phyloP scores from a whole-genome alignment of 2,797 vertebrate genomes.

The Coccyzus lansbergi region DNA sequence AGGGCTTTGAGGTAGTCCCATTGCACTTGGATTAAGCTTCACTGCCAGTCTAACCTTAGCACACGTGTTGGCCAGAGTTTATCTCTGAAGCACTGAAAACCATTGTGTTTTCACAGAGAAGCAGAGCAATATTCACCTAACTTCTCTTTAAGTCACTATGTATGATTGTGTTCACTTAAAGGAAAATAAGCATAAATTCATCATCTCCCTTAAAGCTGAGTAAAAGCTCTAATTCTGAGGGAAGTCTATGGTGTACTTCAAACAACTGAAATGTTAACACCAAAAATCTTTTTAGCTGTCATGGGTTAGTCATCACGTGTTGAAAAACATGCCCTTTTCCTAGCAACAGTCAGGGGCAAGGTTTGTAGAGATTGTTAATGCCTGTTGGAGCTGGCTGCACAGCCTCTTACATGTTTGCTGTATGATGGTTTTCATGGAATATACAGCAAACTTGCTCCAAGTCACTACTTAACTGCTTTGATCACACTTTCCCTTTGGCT shows the following conservation, averaged over 20 bases:
- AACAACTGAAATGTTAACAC: not conserved
- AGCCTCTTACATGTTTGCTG: not conserved
- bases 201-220: not conserved
- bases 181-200: not conserved
- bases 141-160: not conserved
- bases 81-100: not conserved
- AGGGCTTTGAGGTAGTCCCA: not conserved
- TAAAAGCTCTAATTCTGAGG: not conserved
- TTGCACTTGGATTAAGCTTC: not conserved
- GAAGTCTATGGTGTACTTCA: not conserved
- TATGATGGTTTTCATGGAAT: not conserved
- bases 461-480: not conserved
- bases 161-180: not conserved
- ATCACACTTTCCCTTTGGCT: not conserved
- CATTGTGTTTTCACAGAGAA: not conserved
- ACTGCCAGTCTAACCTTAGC: not conserved
- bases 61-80: not conserved
- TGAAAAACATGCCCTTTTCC: not conserved
- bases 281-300: not conserved
- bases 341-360: not conserved
- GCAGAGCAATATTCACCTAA: not conserved
- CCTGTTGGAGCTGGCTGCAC: not conserved
- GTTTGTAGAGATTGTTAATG: not conserved
- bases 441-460: not conserved
- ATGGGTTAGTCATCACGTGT: not conserved